These are phyloP conservation scores for Drosophila parthenogenetica DNA, from an alignment of 2,888 invertebrate genomes.

Conservation along the genomic window DNA sequence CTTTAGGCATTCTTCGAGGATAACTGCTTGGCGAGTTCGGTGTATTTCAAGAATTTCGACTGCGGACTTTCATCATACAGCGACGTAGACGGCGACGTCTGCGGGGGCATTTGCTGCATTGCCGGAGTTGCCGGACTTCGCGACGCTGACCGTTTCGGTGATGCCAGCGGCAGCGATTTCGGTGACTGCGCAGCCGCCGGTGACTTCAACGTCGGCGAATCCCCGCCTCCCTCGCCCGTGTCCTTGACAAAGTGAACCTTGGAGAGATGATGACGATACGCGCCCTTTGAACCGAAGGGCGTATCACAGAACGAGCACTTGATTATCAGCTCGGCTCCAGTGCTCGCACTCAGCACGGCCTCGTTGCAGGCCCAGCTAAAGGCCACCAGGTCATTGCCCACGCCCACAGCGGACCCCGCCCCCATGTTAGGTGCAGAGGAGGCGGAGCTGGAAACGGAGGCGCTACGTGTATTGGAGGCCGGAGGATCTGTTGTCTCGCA, in stretches of 20 bases:
- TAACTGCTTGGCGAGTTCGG: slow-evolving; percentile 98
- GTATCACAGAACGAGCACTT: slow-evolving; percentile 98
- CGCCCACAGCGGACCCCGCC: slow-evolving; percentile 1
- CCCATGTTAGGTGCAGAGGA: slow-evolving; percentile 19
- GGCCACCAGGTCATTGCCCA: slow-evolving; percentile 88
- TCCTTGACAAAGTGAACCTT: slow-evolving; percentile 98
- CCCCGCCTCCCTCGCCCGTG: slow-evolving; percentile 86
- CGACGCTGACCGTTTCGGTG: slow-evolving; percentile 75
- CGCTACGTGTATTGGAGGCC: slow-evolving; percentile 82
- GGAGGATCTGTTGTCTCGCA: slow-evolving; percentile 95
- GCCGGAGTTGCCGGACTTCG: slow-evolving; percentile 74
- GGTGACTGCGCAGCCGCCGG: slow-evolving; percentile 73
- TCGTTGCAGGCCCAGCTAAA: slow-evolving; percentile 98
- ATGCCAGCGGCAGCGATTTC: slow-evolving; percentile 65
- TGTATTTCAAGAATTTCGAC: slow-evolving; percentile 99
- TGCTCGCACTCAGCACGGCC: slow-evolving; percentile 90
- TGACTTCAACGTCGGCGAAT: slow-evolving; percentile 79
- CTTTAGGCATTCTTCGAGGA: slow-evolving; percentile 97
- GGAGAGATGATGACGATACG: slow-evolving; percentile 97
- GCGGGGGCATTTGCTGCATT: slow-evolving; percentile 42
- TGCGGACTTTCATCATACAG: slow-evolving; percentile 95
- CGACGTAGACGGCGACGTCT: slow-evolving; percentile 73
- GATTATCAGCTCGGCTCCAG: slow-evolving; percentile 91
- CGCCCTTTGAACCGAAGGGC: slow-evolving; percentile 98
- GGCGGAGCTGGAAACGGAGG: slow-evolving; percentile 32